phyloP scores from a whole-genome alignment of 2,113 vertebrate genomes.

The Parus major region DNA sequence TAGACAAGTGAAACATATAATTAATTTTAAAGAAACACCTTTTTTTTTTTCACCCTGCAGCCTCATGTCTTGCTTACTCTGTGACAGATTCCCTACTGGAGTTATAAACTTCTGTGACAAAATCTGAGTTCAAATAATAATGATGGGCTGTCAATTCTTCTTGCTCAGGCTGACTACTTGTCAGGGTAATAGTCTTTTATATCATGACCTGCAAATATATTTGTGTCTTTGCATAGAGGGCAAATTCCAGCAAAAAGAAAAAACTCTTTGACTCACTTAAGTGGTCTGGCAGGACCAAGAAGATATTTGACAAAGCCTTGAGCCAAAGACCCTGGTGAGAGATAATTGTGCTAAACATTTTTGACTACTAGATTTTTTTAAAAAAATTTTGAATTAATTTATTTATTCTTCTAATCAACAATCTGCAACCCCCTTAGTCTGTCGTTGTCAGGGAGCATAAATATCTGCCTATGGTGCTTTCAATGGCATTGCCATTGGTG shows the following conservation, averaged over 20 bases:
- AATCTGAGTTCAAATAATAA: not conserved
- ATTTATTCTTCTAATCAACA: not conserved
- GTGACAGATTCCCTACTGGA: not conserved
- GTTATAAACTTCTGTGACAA: not conserved
- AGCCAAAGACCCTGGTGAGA: not conserved
- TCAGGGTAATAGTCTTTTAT: not conserved
- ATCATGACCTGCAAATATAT: not conserved
- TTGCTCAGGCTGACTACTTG: not conserved
- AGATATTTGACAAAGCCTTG: not conserved
- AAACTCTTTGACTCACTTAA: not conserved
- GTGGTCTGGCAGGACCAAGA: not conserved
- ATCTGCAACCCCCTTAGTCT: not conserved
- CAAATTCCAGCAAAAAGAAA: not conserved
- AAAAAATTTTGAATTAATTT: not conserved
- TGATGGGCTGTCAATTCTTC: not conserved
- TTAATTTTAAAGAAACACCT: not conserved
- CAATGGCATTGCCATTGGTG: not conserved
- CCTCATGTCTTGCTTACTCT: not conserved
- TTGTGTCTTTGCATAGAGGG: not conserved
- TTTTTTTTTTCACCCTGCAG: not conserved
- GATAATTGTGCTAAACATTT: not conserved
- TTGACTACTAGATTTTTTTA: not conserved
- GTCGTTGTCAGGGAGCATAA: not conserved
- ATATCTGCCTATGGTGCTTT: not conserved
- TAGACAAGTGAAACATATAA: not conserved